These are phyloP conservation scores for Drosophila crucigera DNA, from an alignment of 2,888 invertebrate species.

Conservation along the genomic window DNA sequence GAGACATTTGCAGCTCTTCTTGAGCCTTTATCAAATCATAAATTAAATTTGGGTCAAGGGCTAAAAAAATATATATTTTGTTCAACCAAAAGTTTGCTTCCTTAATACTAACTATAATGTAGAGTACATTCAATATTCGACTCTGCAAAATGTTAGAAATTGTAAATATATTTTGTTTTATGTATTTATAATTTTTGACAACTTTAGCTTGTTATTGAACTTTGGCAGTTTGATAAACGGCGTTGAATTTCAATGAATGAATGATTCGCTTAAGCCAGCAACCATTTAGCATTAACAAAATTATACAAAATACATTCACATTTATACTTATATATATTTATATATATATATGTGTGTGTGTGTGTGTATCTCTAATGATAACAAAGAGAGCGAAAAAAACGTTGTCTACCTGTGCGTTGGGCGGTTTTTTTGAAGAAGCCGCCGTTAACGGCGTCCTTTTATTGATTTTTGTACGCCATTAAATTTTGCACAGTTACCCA, in stretches of 20 bases:
- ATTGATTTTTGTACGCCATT: slow-evolving; percentile 81
- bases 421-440: slow-evolving; percentile 20
- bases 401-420: slow-evolving; percentile 44
- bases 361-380: slow-evolving; percentile 5
- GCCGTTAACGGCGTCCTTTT: slow-evolving; percentile 61
- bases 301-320: slow-evolving; percentile 11
- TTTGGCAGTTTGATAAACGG: slow-evolving; percentile 37
- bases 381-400: neutral
- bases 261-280: slow-evolving; percentile 29
- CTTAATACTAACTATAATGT: neutral
- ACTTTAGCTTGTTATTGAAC: slow-evolving; percentile 48
- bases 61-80: neutral
- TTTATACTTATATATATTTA: neutral
- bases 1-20: neutral
- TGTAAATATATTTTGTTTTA: neutral
- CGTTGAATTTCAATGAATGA: slow-evolving; percentile 30
- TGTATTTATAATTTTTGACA: slow-evolving; percentile 21
- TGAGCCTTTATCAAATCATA: neutral
- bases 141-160: neutral
- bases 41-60: neutral
- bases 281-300: slow-evolving; percentile 51
- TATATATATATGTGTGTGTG: neutral
- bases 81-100: fast-evolving
- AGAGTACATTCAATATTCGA: slow-evolving; percentile 22
- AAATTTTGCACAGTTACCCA: slow-evolving; percentile 82